A percentile compares a stretch with the other conserved stretches of the same genome.
These are phyloP conservation scores for Coregonus suidteri DNA, from an alignment of 2,797 vertebrate species.

Conservation along the genomic window DNA sequence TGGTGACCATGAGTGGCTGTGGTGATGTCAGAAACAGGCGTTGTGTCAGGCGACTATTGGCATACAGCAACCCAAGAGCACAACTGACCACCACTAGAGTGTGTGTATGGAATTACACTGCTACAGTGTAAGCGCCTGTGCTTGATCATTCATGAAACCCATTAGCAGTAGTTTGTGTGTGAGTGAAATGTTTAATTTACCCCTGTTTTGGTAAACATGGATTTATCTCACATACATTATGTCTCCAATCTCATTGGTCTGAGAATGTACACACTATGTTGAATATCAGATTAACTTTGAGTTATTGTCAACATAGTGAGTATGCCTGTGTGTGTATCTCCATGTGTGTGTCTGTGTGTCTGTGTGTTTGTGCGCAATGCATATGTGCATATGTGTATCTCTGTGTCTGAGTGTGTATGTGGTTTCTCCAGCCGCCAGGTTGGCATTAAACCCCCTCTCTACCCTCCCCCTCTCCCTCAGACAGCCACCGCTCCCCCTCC, in stretches of 20 bases:
- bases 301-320: conserved; percentile 38
- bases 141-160: conserved; percentile 1
- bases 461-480: conserved; percentile 49
- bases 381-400: conserved; percentile 44
- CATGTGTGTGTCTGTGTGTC: neutral
- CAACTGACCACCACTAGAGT: conserved; percentile 45
- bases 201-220: neutral
- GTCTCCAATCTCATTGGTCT: neutral
- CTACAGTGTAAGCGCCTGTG: conserved; percentile 34
- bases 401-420: conserved; percentile 58
- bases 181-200: neutral
- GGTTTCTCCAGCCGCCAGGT: conserved; percentile 60
- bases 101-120: neutral
- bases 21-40: conserved; percentile 71
- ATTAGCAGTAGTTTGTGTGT: conserved; percentile 16
- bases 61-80: conserved; percentile 48
- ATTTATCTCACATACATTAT: neutral
- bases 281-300: conserved; percentile 24
- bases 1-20: conserved; percentile 68
- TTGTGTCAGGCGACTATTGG: conserved; percentile 50
- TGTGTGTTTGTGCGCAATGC: conserved; percentile 26
- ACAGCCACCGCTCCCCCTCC: conserved; percentile 52
- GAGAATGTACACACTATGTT: neutral
- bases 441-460: conserved; percentile 73
- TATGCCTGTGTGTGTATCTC: conserved; percentile 23